Conservation (phyloP, 2,113 vertebrate species). For the Butorides virescens region DNA sequence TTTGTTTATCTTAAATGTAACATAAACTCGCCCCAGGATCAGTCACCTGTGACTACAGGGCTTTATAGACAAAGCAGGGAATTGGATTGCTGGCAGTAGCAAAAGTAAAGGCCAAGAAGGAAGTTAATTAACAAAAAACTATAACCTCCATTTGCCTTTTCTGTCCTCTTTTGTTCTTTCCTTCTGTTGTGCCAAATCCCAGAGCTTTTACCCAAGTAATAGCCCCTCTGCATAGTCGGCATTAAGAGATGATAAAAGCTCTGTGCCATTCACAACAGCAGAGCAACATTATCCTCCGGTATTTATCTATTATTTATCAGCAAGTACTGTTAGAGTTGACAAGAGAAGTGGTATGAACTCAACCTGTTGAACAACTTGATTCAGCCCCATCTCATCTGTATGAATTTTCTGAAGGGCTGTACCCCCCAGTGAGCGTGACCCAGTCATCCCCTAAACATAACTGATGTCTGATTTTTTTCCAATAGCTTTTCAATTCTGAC, state of each 20-base stretch:
- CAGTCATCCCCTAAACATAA: background rate
- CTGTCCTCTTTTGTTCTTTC: slow-evolving; percentile 8
- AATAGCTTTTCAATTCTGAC: background rate
- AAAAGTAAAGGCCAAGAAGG: background rate
- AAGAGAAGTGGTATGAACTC: background rate
- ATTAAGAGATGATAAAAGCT: background rate
- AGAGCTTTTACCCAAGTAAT: background rate
- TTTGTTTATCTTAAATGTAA: slow-evolving; percentile 39
- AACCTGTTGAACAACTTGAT: background rate
- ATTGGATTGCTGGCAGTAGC: background rate
- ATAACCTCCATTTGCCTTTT: background rate
- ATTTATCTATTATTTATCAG: slow-evolving; percentile 51
- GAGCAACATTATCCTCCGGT: slow-evolving; percentile 9
- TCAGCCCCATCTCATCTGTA: background rate
- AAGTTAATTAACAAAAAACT: slow-evolving; percentile 44
- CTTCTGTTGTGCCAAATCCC: slow-evolving; percentile 2
- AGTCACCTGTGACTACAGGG: slow-evolving; percentile 12
- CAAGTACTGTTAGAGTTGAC: background rate
- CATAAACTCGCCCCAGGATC: background rate
- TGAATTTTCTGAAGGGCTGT: background rate
- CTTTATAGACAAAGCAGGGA: slow-evolving; percentile 58
- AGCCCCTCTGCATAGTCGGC: background rate
- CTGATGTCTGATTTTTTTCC: background rate
- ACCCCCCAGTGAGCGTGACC: rapidly evolving
- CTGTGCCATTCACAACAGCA: background rate